phyloP scores from a whole-genome alignment of 1,140 invertebrate species.

The Ephestia elutella region DNA sequence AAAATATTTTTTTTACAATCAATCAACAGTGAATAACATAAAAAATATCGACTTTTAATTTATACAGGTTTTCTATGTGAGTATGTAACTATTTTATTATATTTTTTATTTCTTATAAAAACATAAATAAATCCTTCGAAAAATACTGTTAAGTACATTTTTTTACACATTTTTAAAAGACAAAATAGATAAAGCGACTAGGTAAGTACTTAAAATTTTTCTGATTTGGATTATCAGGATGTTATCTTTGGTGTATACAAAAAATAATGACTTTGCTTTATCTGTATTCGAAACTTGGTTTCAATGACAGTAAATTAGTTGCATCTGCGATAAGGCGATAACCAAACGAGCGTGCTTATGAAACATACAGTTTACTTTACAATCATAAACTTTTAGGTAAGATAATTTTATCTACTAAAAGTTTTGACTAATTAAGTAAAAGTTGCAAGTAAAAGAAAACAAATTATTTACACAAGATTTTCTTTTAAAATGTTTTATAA shows the following conservation, averaged over 20 bases:
- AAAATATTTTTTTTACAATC: too few relatives aligned
- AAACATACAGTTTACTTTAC: conserved; percentile 23
- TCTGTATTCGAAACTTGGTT: background rate
- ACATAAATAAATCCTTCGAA: too few relatives aligned
- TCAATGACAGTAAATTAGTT: conserved; percentile 4
- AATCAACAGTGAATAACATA: too few relatives aligned
- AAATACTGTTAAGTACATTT: too few relatives aligned
- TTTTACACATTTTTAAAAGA: background rate
- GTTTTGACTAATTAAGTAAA: conserved; percentile 27
- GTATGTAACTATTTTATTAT: too few relatives aligned
- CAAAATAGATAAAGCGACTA: background rate
- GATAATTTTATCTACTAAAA: conserved; percentile 33
- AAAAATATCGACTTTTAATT: too few relatives aligned
- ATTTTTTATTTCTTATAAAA: too few relatives aligned
- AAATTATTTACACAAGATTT: too few relatives aligned
- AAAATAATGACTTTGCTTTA: conserved; percentile 19
- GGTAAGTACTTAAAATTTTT: background rate
- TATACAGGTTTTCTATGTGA: too few relatives aligned
- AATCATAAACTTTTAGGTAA: conserved; percentile 13
- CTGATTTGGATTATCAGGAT: background rate
- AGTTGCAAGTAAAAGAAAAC: too few relatives aligned
- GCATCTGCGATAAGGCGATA: background rate
- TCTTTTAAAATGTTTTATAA: too few relatives aligned
- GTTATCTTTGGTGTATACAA: conserved; percentile 18
- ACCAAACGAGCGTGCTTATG: conserved; percentile 1